Conservation (phyloP, 2,888 invertebrate species). For the Clanis bilineata region DNA sequence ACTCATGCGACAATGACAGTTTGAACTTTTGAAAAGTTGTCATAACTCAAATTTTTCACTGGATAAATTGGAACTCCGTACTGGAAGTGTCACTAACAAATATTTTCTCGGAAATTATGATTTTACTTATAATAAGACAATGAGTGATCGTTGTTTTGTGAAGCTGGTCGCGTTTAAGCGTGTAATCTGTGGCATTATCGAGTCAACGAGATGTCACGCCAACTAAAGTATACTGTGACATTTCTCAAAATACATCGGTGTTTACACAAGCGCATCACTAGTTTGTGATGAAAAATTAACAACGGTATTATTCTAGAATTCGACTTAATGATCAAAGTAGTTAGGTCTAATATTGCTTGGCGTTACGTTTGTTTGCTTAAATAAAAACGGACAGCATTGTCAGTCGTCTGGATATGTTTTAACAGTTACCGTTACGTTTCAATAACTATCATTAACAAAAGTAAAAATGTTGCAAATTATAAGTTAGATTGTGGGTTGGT, state of each 20-base stretch:
- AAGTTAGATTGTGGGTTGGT: neutral
- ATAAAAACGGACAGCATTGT: slow-evolving; percentile 35
- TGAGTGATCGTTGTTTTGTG: slow-evolving; percentile 19
- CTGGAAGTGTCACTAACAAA: neutral
- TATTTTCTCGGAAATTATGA: slow-evolving; percentile 10
- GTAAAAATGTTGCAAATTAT: neutral
- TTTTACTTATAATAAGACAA: slow-evolving; percentile 20
- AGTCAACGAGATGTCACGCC: slow-evolving; percentile 58
- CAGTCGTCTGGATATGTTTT: slow-evolving; percentile 30
- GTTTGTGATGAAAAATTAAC: slow-evolving; percentile 34
- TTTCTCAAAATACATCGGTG: slow-evolving; percentile 58
- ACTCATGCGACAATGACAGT: neutral
- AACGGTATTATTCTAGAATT: slow-evolving; percentile 17
- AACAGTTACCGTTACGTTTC: slow-evolving; percentile 20
- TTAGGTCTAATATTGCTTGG: slow-evolving; percentile 20
- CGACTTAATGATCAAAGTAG: neutral
- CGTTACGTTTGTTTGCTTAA: neutral
- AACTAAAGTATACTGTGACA: slow-evolving; percentile 63
- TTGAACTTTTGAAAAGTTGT: slow-evolving; percentile 6
- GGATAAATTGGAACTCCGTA: neutral
- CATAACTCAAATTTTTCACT: slow-evolving; percentile 1
- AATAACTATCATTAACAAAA: neutral
- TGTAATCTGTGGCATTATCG: slow-evolving; percentile 68
- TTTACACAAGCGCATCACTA: slow-evolving; percentile 61
- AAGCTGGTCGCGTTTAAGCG: slow-evolving; percentile 35